Percentiles rank a stretch among this genome's conserved stretches.
Conservation (phyloP, 2,888 invertebrate species). For the Cosmorhoe ocellata region DNA sequence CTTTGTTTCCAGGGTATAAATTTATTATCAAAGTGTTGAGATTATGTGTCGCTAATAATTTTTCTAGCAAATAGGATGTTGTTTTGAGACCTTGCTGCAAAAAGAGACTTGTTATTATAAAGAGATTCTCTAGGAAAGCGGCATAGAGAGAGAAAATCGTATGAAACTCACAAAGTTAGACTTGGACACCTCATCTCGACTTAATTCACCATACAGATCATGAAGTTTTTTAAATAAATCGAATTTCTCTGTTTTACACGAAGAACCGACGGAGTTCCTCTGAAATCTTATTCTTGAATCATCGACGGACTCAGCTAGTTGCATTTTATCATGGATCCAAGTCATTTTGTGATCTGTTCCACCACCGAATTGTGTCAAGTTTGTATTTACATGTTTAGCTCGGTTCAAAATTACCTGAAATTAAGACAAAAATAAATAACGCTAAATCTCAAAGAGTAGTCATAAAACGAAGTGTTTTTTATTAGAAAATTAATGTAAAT, state of each 20-base stretch:
- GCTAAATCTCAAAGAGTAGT: conserved; percentile 10
- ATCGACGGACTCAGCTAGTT: conserved; percentile 75
- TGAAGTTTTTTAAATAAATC: conserved; percentile 78
- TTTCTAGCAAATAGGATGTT: conserved; percentile 90
- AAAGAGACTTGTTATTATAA: conserved; percentile 6
- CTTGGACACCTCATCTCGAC: conserved; percentile 72
- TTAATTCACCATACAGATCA: conserved; percentile 75
- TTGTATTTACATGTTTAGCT: conserved; percentile 78
- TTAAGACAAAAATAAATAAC: conserved; percentile 26
- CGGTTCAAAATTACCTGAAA: conserved; percentile 77
- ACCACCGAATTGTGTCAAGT: conserved; percentile 72
- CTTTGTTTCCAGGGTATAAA: conserved; percentile 95
- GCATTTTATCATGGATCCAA: conserved; percentile 80
- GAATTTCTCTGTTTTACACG: conserved; percentile 70
- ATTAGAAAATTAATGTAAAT: conserved; percentile 55
- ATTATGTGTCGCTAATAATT: conserved; percentile 91
- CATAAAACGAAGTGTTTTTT: conserved; percentile 36
- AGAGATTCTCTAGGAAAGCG: not conserved
- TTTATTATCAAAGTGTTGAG: conserved; percentile 95
- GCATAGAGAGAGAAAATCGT: not conserved
- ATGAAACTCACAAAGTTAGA: conserved; percentile 68
- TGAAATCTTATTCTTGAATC: conserved; percentile 77
- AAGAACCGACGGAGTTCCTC: conserved; percentile 64
- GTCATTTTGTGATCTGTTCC: conserved; percentile 80
- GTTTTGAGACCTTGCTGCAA: conserved; percentile 83